Percentiles rank a stretch among this genome's conserved stretches.
phyloP scores from a whole-genome alignment of 2,797 vertebrate genomes.

The Bothrops alternatus region DNA sequence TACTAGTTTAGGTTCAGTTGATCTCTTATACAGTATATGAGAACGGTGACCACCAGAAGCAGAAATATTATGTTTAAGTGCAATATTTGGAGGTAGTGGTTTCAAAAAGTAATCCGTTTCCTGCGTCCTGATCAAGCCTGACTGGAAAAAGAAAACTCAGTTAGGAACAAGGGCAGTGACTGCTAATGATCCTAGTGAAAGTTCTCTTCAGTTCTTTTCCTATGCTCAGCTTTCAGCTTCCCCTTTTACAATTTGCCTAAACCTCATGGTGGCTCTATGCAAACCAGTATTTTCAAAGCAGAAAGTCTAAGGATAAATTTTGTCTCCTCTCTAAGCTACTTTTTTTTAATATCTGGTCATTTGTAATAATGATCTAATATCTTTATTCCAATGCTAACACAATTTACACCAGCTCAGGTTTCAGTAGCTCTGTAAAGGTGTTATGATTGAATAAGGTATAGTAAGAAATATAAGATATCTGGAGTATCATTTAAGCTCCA shows the following conservation, averaged over 20 bases:
- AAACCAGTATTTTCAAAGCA: neutral
- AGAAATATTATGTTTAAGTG: constrained; percentile 67
- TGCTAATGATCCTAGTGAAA: neutral
- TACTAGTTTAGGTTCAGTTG: constrained; percentile 34
- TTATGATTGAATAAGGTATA: too few species aligned
- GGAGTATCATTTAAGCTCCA: too few species aligned
- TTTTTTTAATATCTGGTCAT: neutral
- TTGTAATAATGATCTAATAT: neutral
- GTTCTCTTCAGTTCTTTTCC: neutral
- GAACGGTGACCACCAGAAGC: constrained; percentile 70
- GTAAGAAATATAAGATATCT: neutral
- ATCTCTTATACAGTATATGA: constrained; percentile 83
- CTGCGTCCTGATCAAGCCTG: constrained; percentile 86
- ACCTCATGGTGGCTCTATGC: neutral
- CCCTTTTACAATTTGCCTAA: neutral
- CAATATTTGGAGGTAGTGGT: constrained; percentile 75
- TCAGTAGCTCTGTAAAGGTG: neutral
- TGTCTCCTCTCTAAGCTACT: neutral
- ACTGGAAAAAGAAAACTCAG: constrained; percentile 75
- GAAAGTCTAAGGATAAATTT: neutral
- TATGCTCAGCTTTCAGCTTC: neutral
- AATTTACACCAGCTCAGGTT: neutral
- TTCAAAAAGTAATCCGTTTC: constrained; percentile 84
- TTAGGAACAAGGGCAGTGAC: neutral
- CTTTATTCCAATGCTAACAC: neutral